A percentile compares a stretch with the other conserved stretches of the same genome.
These are phyloP conservation scores for Epinotia nisella DNA, from an alignment of 2,888 invertebrate species.

Conservation along the genomic window DNA sequence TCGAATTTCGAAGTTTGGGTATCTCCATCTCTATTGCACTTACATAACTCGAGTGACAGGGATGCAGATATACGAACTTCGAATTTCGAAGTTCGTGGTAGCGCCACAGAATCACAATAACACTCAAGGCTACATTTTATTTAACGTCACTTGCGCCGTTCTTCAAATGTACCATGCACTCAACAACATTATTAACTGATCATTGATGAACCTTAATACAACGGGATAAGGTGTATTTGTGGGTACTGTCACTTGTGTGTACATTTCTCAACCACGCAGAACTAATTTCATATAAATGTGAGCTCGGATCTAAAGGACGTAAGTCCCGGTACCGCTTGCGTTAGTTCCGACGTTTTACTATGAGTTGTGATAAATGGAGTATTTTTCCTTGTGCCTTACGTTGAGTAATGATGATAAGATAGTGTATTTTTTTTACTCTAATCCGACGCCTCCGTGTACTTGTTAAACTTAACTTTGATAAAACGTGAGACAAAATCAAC, in stretches of 20 bases:
- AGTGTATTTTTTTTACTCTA: constrained; percentile 12
- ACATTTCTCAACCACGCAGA: constrained; percentile 24
- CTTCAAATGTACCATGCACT: background rate
- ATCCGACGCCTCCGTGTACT: background rate
- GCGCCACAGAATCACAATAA: background rate
- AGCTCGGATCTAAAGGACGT: background rate
- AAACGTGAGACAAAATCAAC: background rate
- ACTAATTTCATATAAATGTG: constrained; percentile 20
- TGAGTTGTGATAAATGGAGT: constrained; percentile 10
- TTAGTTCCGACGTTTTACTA: background rate
- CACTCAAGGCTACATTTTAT: constrained; percentile 3
- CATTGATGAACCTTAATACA: background rate
- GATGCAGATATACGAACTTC: too few relatives aligned
- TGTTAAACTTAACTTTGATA: constrained; percentile 19
- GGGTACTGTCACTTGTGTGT: background rate
- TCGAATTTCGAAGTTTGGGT: too few relatives aligned
- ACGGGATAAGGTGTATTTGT: background rate
- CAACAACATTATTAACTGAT: background rate
- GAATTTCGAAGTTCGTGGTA: too few relatives aligned
- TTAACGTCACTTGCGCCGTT: constrained; percentile 1
- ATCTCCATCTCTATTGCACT: too few relatives aligned
- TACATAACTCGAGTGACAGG: too few relatives aligned
- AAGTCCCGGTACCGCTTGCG: background rate
- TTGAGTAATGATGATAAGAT: constrained; percentile 32
- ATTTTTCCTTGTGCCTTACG: constrained; percentile 23